Base-by-base conservation (phyloP, 2,797 vertebrate species). In the Kryptopterus vitreolus region DNA sequence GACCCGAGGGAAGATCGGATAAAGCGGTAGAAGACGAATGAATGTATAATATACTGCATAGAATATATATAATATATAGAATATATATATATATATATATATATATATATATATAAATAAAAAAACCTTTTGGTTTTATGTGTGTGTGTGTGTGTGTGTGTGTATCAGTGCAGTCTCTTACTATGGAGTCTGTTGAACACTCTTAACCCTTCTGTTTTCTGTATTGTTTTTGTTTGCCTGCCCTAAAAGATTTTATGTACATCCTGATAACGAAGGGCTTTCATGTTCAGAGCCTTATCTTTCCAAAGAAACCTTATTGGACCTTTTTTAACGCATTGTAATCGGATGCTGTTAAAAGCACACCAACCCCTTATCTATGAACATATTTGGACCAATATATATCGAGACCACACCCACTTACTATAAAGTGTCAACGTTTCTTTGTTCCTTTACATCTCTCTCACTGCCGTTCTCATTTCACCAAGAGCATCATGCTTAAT, bases 401-500 rank as follows among this genome's bases (percentile, higher is more conserved):
- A n/a, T 35, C 13, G n/a, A 72, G 55, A 55, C 31, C 52, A 72
- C 52, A n/a, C 52, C 70, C 62, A 63, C 29, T 50, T 53, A 38
- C 72, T 57, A 62, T 65, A 52, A 59, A 69, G 24, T 29, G 65
- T 53, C 38, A 57, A 68, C 33, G 46, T 57, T 68, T 26, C 50
- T 58, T 31, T 18, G 13, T 52, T 68, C 46, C 55, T 71, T n/a
- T n/a, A n/a, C n/a, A 22, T 15, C 33, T 63, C 53, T 26, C 58
- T 66, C 71, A 31, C 20, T 77, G 52, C 61, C 72, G 74, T 10
- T 76, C 66, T 75, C 46, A 48, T 80, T 82, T 81, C 57, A 65
- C 72, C 68, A 65, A 84, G 81, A 66, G 48, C 81, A 66, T 59
- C 81, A 79, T 85, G 76, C 82, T 66, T 83, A 77, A 85, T 85